phyloP scores from a whole-genome alignment of 92 coral and sea anemone species.

The Micromussa lordhowensis region DNA sequence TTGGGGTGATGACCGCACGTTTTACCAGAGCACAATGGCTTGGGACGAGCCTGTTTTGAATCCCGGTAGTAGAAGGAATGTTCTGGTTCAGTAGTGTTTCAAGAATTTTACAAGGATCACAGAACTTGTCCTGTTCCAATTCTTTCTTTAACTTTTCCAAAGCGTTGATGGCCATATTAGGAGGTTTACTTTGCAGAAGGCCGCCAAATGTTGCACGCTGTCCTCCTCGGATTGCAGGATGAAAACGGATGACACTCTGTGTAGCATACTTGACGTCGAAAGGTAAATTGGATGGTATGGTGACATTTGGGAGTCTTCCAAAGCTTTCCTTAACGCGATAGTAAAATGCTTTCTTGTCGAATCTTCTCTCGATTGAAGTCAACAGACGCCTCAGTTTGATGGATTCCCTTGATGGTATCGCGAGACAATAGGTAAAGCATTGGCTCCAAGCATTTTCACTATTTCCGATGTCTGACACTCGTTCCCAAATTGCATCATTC shows the following conservation, averaged over 20 bases:
- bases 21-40: slow-evolving; percentile 89
- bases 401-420: slow-evolving; percentile 14
- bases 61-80: slow-evolving; percentile 50
- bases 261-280: slow-evolving; percentile 80
- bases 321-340: slow-evolving; percentile 60
- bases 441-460: slow-evolving; percentile 67
- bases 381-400: slow-evolving; percentile 51
- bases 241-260: slow-evolving; percentile 71
- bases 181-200: slow-evolving; percentile 54
- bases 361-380: slow-evolving; percentile 54
- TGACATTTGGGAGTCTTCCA: slow-evolving; percentile 23
- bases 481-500: slow-evolving; percentile 23
- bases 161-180: slow-evolving; percentile 56
- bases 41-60: slow-evolving; percentile 66
- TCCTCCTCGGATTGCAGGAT: slow-evolving; percentile 79
- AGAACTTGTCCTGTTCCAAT: slow-evolving; percentile 74
- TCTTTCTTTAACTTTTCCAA: slow-evolving; percentile 67
- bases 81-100: slow-evolving; percentile 51
- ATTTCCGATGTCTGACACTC: slow-evolving; percentile 54
- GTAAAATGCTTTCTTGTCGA: slow-evolving; percentile 73
- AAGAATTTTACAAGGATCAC: slow-evolving; percentile 74
- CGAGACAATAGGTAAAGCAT: slow-evolving; percentile 64
- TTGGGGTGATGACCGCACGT: slow-evolving; percentile 95
- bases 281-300: slow-evolving; percentile 62
- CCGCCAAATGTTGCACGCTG: slow-evolving; percentile 36